A percentile compares a stretch with the other conserved stretches of the same genome.
Evolutionary conservation across 1,140 invertebrate genomes (phyloP).

Genomic region (Macrostomum lignano): DNA sequence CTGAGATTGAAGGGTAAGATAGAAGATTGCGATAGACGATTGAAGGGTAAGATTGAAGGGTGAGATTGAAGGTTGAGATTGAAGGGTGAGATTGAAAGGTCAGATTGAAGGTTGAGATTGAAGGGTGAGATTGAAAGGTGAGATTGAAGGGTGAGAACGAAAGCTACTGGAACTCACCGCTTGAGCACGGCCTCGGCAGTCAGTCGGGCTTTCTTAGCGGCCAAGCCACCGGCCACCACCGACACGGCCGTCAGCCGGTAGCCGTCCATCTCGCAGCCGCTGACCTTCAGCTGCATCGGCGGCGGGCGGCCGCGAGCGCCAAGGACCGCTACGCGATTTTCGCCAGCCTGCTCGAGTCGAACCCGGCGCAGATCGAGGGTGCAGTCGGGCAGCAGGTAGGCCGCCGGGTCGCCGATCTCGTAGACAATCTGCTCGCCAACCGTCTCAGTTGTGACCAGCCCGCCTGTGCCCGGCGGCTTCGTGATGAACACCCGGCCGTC

Average conservation of each 20-base stretch:
- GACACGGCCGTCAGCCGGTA: constrained; percentile 28
- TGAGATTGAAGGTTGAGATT: too few relatives aligned
- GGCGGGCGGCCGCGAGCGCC: background rate
- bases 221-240: constrained; percentile 26
- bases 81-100: too few relatives aligned
- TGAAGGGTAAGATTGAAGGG: too few relatives aligned
- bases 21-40: too few relatives aligned
- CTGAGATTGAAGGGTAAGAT: too few relatives aligned
- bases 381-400: constrained; percentile 31
- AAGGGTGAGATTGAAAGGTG: too few relatives aligned
- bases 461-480: constrained; percentile 31
- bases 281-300: constrained; percentile 12
- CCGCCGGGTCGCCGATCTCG: constrained; percentile 30
- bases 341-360: constrained; percentile 14
- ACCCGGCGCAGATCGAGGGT: constrained; percentile 31
- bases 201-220: constrained; percentile 27
- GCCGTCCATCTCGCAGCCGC: constrained; percentile 29
- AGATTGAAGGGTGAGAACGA: too few relatives aligned
- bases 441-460: constrained; percentile 25
- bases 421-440: constrained; percentile 32
- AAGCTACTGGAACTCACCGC: constrained; percentile 12
- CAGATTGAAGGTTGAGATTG: too few relatives aligned
- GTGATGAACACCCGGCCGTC: constrained; percentile 28
- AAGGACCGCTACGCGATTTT: background rate
- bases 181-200: constrained; percentile 29